phyloP scores from a whole-genome alignment of 1,140 invertebrate genomes.

The Sarcophaga peregrina region DNA sequence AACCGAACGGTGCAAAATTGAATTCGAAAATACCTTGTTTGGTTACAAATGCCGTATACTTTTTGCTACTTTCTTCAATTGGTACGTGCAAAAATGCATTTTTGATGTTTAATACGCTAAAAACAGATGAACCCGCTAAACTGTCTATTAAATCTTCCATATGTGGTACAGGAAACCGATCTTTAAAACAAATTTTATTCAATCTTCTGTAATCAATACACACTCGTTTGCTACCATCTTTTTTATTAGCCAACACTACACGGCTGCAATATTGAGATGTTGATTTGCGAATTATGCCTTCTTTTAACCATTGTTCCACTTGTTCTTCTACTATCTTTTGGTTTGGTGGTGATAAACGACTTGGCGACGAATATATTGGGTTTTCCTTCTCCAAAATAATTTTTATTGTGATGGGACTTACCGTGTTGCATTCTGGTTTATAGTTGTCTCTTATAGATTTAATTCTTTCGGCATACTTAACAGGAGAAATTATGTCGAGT shows the following conservation, averaged over 20 bases:
- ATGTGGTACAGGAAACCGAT: conserved; percentile 52
- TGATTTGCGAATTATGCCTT: conserved; percentile 42
- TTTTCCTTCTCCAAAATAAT: no score
- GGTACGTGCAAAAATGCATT: conserved; percentile 46
- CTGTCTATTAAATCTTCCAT: conserved; percentile 51
- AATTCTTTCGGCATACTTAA: no score
- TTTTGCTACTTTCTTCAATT: conserved; percentile 46
- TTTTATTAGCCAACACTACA: conserved; percentile 55
- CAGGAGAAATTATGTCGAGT: no score
- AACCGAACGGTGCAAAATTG: conserved; percentile 46
- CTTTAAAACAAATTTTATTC: conserved; percentile 51
- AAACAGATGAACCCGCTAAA: conserved; percentile 47
- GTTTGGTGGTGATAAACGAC: conserved; percentile 40
- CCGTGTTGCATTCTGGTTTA: no score
- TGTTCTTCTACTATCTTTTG: conserved; percentile 39
- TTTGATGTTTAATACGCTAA: conserved; percentile 49
- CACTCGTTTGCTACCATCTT: conserved; percentile 49
- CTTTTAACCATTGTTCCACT: conserved; percentile 43
- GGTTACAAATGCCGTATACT: conserved; percentile 47
- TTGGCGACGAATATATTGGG: no score
- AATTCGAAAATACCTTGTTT: conserved; percentile 45
- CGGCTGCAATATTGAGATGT: conserved; percentile 50
- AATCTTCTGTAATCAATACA: conserved; percentile 53
- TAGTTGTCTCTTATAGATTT: no score
- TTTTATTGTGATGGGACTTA: no score